Conservation (phyloP, 2,113 vertebrate genomes). For the Eira barbara region DNA sequence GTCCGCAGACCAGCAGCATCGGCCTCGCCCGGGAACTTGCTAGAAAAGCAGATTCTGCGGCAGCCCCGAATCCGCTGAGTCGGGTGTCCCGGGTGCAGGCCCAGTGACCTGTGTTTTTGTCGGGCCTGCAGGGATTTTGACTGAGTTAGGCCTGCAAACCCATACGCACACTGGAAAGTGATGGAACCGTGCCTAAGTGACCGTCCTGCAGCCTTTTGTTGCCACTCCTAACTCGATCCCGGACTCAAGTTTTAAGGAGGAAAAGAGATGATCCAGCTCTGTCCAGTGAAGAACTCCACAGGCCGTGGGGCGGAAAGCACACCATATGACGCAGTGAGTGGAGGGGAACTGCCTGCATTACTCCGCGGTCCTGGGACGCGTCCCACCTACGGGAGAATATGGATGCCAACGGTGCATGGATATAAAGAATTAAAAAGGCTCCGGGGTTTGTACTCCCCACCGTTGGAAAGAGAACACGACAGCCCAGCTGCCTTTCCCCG, state of each 20-base stretch:
- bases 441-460: too few species aligned
- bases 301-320: fast-evolving
- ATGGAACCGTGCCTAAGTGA: not conserved
- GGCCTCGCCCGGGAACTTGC: fast-evolving
- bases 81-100: not conserved
- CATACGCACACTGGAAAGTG: too few species aligned
- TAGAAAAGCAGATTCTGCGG: not conserved
- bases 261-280: not conserved
- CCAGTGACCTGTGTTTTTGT: fast-evolving
- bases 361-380: not conserved
- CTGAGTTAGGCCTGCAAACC: not conserved
- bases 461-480: not conserved
- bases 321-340: not conserved
- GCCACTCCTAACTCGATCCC: not conserved
- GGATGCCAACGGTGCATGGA: not conserved
- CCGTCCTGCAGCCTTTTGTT: not conserved
- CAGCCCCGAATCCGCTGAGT: not conserved
- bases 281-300: not conserved
- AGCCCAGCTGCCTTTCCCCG: too few species aligned
- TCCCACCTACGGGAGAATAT: not conserved
- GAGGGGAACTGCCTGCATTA: fast-evolving
- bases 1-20: fast-evolving
- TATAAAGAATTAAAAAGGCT: too few species aligned
- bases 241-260: not conserved
- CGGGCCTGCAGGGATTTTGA: not conserved